Conservation (phyloP, 2,113 vertebrate species). For the Cairina moschata region DNA sequence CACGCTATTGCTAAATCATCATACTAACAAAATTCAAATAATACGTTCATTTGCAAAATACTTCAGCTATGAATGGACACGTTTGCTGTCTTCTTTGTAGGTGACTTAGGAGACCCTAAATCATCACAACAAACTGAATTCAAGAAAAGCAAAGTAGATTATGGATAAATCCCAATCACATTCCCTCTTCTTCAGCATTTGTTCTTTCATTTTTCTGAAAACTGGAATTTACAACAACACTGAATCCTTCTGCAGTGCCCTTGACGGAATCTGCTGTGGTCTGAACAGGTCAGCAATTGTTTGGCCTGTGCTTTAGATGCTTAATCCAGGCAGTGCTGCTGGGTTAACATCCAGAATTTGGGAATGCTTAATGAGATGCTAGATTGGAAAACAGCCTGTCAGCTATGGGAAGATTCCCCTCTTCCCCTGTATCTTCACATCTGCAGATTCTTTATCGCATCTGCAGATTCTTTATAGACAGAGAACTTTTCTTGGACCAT, state of each 20-base stretch:
- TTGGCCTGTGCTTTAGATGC: background rate
- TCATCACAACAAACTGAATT: background rate
- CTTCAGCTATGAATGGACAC: background rate
- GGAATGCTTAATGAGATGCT: background rate
- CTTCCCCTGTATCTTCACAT: background rate
- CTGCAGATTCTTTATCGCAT: background rate
- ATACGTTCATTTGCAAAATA: background rate
- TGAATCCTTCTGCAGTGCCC: slow-evolving; percentile 56
- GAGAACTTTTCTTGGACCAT: slow-evolving; percentile 6
- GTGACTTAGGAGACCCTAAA: background rate
- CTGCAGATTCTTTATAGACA: background rate
- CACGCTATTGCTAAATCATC: background rate
- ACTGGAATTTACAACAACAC: slow-evolving; percentile 83
- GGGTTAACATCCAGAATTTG: background rate
- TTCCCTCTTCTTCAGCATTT: slow-evolving; percentile 54
- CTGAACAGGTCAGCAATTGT: background rate
- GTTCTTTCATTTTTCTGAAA: slow-evolving; percentile 72
- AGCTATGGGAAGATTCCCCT: background rate
- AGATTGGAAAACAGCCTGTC: background rate
- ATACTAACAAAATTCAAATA: background rate
- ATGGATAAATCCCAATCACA: background rate
- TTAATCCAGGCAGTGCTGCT: background rate
- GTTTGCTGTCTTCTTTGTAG: background rate
- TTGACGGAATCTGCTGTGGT: background rate
- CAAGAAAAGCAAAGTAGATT: background rate